Conservation (phyloP, 2,888 invertebrate genomes). For the Pollenia amentaria region DNA sequence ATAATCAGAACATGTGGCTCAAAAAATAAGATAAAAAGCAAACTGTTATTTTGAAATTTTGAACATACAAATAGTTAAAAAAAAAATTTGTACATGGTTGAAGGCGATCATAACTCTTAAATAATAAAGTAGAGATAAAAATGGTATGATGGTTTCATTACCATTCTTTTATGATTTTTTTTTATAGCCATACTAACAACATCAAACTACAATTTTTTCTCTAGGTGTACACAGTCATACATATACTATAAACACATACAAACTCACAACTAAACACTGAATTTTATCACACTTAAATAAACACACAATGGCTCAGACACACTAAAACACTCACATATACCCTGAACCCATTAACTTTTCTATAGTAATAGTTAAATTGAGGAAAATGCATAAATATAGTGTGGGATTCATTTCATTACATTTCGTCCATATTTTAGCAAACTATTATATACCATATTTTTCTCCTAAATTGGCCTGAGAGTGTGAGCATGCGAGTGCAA, state of each 20-base stretch:
- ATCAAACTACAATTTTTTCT: no score
- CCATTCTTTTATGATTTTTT: no score
- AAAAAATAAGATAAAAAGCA: no score
- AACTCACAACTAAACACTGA: background rate
- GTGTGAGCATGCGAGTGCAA: background rate
- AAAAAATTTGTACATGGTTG: no score
- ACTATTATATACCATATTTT: constrained; percentile 6
- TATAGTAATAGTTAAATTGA: constrained; percentile 30
- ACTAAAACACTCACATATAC: background rate
- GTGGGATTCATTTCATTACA: constrained; percentile 35
- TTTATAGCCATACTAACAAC: no score
- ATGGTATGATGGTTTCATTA: no score
- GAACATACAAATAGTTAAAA: no score
- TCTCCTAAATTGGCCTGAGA: background rate
- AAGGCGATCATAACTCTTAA: no score
- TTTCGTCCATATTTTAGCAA: background rate
- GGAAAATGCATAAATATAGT: constrained; percentile 45
- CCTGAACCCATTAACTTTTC: background rate
- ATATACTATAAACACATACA: background rate
- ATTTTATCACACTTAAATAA: background rate
- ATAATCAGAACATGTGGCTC: no score
- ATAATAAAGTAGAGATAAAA: no score
- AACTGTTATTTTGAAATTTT: no score
- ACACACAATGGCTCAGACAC: background rate
- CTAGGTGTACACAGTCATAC: background rate